Evolutionary conservation across 2,113 vertebrate genomes (phyloP).

Genomic region (Lota lota): DNA sequence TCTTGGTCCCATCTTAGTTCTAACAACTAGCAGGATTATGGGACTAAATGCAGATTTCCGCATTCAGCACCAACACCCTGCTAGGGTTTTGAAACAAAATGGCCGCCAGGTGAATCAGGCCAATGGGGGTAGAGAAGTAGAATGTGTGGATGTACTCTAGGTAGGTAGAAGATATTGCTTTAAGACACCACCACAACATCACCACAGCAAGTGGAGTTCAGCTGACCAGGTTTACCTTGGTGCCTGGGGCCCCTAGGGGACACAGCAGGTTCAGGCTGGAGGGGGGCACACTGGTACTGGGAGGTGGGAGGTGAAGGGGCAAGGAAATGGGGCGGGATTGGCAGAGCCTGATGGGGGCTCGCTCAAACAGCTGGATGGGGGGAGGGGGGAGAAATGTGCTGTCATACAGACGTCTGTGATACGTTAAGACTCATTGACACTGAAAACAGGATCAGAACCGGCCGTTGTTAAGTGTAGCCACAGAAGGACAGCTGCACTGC

Average conservation of each 20-base stretch:
- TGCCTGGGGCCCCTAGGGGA: slow-evolving; percentile 70
- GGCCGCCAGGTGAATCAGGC: too few species aligned
- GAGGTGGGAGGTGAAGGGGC: slow-evolving; percentile 65
- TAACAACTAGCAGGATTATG: too few species aligned
- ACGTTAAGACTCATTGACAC: slow-evolving; percentile 5
- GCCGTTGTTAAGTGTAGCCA: slow-evolving; percentile 3
- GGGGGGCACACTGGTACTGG: slow-evolving; percentile 65
- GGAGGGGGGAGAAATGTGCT: slow-evolving; percentile 17
- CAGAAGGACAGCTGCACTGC: background rate
- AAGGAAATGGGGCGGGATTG: slow-evolving; percentile 66
- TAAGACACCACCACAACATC: background rate
- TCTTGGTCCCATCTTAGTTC: too few species aligned
- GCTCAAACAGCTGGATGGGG: slow-evolving; percentile 84
- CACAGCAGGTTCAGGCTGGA: slow-evolving; percentile 69
- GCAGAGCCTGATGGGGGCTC: slow-evolving; percentile 64
- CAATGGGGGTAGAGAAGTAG: too few species aligned
- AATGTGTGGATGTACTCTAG: too few species aligned
- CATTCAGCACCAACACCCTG: too few species aligned
- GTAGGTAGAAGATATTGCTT: too few species aligned
- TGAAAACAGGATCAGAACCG: slow-evolving; percentile 13
- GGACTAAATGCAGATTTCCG: too few species aligned
- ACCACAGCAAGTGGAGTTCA: background rate
- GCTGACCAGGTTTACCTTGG: slow-evolving; percentile 78
- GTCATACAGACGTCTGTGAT: background rate
- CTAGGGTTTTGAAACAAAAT: too few species aligned